phyloP scores from a whole-genome alignment of 1,140 invertebrate species.

The Bombus sylvicola region DNA sequence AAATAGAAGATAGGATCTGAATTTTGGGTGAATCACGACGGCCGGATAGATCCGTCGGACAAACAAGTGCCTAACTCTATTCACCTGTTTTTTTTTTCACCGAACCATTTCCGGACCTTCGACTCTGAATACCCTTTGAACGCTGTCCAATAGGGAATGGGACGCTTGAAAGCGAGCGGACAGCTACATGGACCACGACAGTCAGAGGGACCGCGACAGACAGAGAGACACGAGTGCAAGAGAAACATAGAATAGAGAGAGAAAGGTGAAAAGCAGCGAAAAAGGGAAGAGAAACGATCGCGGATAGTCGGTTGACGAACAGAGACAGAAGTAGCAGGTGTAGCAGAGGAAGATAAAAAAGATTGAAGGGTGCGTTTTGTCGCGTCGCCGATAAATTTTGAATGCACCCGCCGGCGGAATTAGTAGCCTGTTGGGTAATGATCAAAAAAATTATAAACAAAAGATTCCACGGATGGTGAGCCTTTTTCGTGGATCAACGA shows the following conservation, averaged over 20 bases:
- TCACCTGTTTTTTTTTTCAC: conserved; percentile 52
- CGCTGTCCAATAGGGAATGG: conserved; percentile 55
- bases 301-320: neutral
- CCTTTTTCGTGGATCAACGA: conserved; percentile 83
- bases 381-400: conserved; percentile 73
- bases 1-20: neutral
- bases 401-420: conserved; percentile 75
- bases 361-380: conserved; percentile 69
- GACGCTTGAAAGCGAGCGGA: conserved; percentile 58
- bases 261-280: neutral
- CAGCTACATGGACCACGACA: conserved; percentile 17
- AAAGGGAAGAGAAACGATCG: conserved; percentile 20
- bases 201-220: conserved; percentile 25
- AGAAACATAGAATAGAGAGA: neutral
- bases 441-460: conserved; percentile 83
- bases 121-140: conserved; percentile 69
- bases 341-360: conserved; percentile 47
- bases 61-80: conserved; percentile 55
- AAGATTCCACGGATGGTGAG: conserved; percentile 83
- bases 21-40: conserved; percentile 38
- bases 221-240: neutral
- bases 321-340: neutral
- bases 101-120: conserved; percentile 66
- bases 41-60: conserved; percentile 29
- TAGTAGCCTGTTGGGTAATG: conserved; percentile 81